phyloP scores from a whole-genome alignment of 2,797 vertebrate genomes.

The Silurus lanzhouensis region DNA sequence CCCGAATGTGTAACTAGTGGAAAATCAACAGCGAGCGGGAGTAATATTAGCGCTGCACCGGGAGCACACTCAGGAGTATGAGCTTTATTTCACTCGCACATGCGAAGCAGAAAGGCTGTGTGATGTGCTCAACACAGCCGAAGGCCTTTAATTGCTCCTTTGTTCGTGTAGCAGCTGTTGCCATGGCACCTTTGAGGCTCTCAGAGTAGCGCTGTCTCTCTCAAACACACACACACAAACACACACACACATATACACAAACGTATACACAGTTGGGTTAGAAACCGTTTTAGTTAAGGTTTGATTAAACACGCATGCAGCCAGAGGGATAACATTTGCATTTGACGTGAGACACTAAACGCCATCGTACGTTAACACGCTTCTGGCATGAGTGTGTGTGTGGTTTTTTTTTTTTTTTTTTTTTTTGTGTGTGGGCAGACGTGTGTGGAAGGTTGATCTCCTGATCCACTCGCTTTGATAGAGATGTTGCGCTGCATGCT shows the following conservation, averaged over 20 bases:
- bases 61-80: neutral
- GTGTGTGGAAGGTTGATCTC: conserved; percentile 36
- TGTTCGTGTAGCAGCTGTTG: conserved; percentile 52
- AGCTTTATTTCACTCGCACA: conserved; percentile 1
- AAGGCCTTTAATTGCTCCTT: conserved; percentile 52
- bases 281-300: conserved; percentile 36
- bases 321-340: neutral
- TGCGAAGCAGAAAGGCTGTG: conserved; percentile 32
- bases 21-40: neutral
- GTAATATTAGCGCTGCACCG: neutral
- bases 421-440: neutral
- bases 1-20: neutral
- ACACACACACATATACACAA: neutral
- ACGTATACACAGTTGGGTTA: conserved; percentile 32
- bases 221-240: neutral
- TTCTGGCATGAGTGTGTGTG: neutral
- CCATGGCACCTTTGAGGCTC: conserved; percentile 45
- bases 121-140: conserved; percentile 36
- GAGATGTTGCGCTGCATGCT: conserved; percentile 50
- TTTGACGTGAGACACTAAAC: neutral
- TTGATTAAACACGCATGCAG: conserved; percentile 47
- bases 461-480: conserved; percentile 35
- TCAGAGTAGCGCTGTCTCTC: conserved; percentile 14
- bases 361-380: neutral
- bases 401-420: neutral